A percentile compares a stretch with the other conserved stretches of the same genome.
These are phyloP conservation scores for Pseudopodoces humilis DNA, from an alignment of 2,113 vertebrate species.

Conservation along the genomic window DNA sequence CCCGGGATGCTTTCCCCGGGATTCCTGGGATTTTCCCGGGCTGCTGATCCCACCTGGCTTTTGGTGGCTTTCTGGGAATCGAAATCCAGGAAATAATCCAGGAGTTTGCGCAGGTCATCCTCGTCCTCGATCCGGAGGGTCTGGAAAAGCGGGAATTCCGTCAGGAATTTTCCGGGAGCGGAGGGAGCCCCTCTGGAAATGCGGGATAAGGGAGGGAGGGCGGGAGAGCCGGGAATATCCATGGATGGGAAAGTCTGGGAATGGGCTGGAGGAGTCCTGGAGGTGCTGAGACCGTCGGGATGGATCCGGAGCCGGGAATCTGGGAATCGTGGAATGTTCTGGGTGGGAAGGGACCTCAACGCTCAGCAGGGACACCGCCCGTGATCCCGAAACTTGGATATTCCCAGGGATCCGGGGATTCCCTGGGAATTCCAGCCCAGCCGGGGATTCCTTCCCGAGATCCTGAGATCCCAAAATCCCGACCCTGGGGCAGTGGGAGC, in stretches of 20 bases:
- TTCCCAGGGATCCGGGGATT: background rate
- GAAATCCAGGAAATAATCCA: constrained; percentile 21
- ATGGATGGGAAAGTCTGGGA: background rate
- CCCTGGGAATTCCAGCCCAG: background rate
- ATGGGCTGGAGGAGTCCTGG: background rate
- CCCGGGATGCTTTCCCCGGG: background rate
- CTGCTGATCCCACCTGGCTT: background rate
- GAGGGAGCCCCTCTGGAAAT: background rate
- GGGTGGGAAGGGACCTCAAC: background rate
- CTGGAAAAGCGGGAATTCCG: background rate
- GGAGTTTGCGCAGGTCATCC: background rate
- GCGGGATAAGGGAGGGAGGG: background rate
- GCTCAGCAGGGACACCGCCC: background rate
- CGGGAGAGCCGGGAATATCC: background rate
- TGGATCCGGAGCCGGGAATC: background rate
- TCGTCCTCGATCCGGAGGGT: background rate
- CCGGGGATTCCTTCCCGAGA: background rate
- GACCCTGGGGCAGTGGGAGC: too few relatives aligned
- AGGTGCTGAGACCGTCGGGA: background rate
- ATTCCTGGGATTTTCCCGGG: background rate
- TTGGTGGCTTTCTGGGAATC: background rate
- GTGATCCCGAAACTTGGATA: rapidly evolving
- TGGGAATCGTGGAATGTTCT: background rate
- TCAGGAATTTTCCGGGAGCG: background rate
- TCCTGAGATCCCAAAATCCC: background rate